Base-by-base conservation (phyloP, 2,797 vertebrate genomes). In the Xenopus petersii region DNA sequence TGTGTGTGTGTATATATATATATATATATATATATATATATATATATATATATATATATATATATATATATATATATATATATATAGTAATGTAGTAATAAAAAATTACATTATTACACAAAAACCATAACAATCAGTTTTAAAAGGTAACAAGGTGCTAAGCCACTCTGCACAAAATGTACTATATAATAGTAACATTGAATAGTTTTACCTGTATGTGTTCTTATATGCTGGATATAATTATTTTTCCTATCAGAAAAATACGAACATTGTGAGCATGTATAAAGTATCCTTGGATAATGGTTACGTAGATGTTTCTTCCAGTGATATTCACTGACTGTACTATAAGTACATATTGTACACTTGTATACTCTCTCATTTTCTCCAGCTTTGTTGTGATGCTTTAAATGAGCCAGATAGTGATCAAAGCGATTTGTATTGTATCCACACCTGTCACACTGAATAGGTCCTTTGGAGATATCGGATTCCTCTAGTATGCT, bases 161-260 rank as follows among this genome's bases (percentile, higher is more conserved):
- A 49, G 75, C 12, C 15, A 49, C 76, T 67, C 2, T 12, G 11
- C 2, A 51, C 15, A 51, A 16, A 56, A 56, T 17, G 59, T 4
- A 0, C 26, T 4, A 30, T 1, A 30, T 30, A 30, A 30, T 30
- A 30, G 26, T 30, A 30, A 30, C 2, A 30, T 30, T 30, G 10
- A 1, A 10, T 16, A 9, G 21, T 10, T 84, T 75, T 87, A 98
- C 97, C 97, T 80, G 98, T 98, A 83, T 99, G 98, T 4, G 96
- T 99, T 79, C 96, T 88, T 82, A 99, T 96, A 87, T 99, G 98
- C 42, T 99, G 98, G 80, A 99, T 93, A 70, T 99, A 99, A 88
- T 99, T 98, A 85, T 98, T 99, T 84, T 99, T 98, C 80, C 97
- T 92, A 86, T 99, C 98, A 0, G 96, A 98, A 88, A 98, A 99